phyloP scores from a whole-genome alignment of 1,140 invertebrate genomes.

The Trypoxylus dichotomus region DNA sequence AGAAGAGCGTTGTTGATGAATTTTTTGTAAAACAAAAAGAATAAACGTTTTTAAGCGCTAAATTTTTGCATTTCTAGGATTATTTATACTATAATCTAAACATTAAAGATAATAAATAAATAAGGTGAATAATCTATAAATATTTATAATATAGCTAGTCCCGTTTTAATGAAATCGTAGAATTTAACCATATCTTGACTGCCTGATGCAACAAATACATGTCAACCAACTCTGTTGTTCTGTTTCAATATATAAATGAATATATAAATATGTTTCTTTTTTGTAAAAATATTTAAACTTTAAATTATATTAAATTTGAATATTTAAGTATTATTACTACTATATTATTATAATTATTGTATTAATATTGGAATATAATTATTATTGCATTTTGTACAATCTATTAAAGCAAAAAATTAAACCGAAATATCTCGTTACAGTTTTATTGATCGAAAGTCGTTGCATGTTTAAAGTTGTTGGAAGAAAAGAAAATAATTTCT shows the following conservation, averaged over 20 bases:
- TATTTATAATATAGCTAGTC: constrained; percentile 35
- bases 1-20: constrained; percentile 31
- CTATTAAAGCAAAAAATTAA: background rate
- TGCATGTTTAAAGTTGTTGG: background rate
- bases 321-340: background rate
- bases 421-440: background rate
- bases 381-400: background rate
- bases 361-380: constrained; percentile 15
- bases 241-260: background rate
- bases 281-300: background rate
- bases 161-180: constrained; percentile 33
- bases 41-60: constrained; percentile 32
- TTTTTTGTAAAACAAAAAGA: constrained; percentile 18
- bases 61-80: constrained; percentile 19
- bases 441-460: background rate
- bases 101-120: constrained; percentile 1
- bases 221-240: constrained; percentile 31
- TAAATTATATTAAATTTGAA: constrained; percentile 1
- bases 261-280: background rate
- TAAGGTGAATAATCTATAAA: background rate
- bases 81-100: constrained; percentile 26
- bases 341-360: constrained; percentile 25
- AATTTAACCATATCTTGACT: constrained; percentile 40
- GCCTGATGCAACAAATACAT: constrained; percentile 36
- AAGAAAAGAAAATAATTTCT: background rate